Evolutionary conservation across 2,888 invertebrate genomes (phyloP).

Genomic region (Aspidiotus destructor): DNA sequence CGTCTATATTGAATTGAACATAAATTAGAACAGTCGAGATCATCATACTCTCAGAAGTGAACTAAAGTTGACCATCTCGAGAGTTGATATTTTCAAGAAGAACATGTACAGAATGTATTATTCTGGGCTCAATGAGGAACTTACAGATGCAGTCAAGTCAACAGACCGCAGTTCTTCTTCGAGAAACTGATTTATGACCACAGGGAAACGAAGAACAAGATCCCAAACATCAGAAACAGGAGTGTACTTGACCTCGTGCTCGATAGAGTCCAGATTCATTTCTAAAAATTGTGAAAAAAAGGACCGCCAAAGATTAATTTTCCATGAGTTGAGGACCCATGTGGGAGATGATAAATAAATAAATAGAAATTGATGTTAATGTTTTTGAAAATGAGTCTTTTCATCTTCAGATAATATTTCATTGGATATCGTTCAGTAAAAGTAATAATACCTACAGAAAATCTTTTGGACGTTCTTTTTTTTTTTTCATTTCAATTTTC

Average conservation of each 20-base stretch:
- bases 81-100: too few relatives aligned
- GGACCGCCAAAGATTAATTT: neutral
- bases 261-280: conserved; percentile 11
- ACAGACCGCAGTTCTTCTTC: conserved; percentile 10
- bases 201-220: conserved; percentile 21
- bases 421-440: too few relatives aligned
- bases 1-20: conserved; percentile 6
- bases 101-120: too few relatives aligned
- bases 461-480: too few relatives aligned
- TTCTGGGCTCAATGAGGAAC: neutral
- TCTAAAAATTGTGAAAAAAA: neutral
- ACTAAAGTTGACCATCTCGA: too few relatives aligned
- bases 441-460: too few relatives aligned
- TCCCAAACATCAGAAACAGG: conserved; percentile 20
- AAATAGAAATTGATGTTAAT: too few relatives aligned
- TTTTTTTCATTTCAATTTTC: too few relatives aligned
- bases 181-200: conserved; percentile 8
- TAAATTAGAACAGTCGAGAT: neutral
- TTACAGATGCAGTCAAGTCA: conserved; percentile 10
- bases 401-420: too few relatives aligned
- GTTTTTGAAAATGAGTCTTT: too few relatives aligned
- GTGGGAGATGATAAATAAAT: too few relatives aligned
- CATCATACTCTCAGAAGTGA: too few relatives aligned
- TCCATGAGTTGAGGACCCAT: neutral
- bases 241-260: conserved; percentile 16